A percentile compares a stretch with the other conserved stretches of the same genome.
These are phyloP conservation scores for Aricia agestis DNA, from an alignment of 1,140 invertebrate genomes.

Conservation along the genomic window DNA sequence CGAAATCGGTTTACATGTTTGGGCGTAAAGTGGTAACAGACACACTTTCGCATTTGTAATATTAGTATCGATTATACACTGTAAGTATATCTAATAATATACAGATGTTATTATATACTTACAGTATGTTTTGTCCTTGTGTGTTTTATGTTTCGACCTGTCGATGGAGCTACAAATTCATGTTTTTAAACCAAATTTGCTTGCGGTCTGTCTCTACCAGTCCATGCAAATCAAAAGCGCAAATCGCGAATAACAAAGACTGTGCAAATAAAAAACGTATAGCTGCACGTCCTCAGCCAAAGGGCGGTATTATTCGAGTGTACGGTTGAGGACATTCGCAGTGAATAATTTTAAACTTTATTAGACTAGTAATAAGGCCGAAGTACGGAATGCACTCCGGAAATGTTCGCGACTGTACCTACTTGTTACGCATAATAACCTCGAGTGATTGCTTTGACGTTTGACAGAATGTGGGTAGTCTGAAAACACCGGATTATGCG, in stretches of 20 bases:
- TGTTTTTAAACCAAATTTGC: not conserved
- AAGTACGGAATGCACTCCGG: not conserved
- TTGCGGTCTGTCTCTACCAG: not conserved
- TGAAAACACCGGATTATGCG: conserved; percentile 19
- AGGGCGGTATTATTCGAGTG: not conserved
- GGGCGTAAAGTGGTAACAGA: no score
- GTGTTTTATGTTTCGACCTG: no score
- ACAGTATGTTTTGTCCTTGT: no score
- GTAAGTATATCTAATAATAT: no score
- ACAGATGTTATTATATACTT: no score
- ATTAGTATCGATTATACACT: no score
- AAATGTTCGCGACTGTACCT: conserved; percentile 19
- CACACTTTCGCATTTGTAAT: no score
- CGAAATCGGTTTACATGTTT: no score
- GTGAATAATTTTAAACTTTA: not conserved
- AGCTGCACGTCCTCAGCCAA: not conserved
- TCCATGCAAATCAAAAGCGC: not conserved
- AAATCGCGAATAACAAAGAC: not conserved
- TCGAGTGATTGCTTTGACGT: conserved; percentile 38
- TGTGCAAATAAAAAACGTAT: conserved; percentile 1
- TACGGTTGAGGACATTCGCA: not conserved
- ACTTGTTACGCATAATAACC: conserved; percentile 28
- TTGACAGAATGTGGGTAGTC: conserved; percentile 20
- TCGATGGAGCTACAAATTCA: not conserved
- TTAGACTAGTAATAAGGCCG: not conserved